Conservation (phyloP, 2,797 vertebrate species). For the Falco columbarius region DNA sequence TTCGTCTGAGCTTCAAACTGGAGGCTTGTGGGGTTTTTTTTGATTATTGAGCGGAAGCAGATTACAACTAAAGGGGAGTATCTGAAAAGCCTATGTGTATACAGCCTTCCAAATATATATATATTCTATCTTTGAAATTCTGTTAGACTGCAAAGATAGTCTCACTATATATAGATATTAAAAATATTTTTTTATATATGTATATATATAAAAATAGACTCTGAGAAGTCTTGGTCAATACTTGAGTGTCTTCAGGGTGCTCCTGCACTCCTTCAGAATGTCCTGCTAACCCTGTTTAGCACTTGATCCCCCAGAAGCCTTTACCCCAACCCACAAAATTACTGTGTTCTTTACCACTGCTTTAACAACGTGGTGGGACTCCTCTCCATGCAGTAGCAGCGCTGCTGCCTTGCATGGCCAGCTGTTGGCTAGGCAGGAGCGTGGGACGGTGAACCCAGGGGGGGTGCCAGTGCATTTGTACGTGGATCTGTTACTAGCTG, state of each 20-base stretch:
- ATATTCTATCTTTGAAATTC: not conserved
- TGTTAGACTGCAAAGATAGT: not conserved
- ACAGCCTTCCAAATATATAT: not conserved
- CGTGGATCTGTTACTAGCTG: not conserved
- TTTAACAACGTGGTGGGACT: not conserved
- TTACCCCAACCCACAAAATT: not conserved
- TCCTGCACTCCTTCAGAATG: not conserved
- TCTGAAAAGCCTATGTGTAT: not conserved
- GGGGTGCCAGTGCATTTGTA: not conserved
- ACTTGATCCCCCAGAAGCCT: not conserved
- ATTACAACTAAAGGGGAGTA: not conserved
- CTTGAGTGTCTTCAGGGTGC: not conserved
- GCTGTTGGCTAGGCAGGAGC: not conserved
- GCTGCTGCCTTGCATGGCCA: not conserved
- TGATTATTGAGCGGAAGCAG: not conserved
- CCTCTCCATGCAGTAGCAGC: accelerated
- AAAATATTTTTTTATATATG: too few species aligned
- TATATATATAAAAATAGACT: not conserved
- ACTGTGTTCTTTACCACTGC: not conserved
- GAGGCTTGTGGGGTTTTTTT: not conserved
- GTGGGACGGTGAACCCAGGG: not conserved
- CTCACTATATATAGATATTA: too few species aligned
- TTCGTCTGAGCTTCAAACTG: not conserved
- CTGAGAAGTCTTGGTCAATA: not conserved
- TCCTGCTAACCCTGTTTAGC: not conserved